phyloP scores from a whole-genome alignment of 2,113 vertebrate genomes.

The Cromileptes altivelis region DNA sequence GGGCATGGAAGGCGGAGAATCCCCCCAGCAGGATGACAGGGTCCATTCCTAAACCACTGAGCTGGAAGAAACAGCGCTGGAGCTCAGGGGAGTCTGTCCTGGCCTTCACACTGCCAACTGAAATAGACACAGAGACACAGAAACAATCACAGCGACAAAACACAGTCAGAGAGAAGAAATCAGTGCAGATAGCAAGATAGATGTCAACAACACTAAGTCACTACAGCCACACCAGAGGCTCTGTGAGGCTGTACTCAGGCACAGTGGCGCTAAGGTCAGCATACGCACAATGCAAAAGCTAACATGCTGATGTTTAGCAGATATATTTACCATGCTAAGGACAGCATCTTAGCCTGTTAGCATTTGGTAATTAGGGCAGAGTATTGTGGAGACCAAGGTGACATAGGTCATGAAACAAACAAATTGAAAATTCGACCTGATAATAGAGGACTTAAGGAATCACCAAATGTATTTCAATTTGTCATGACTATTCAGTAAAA shows the following conservation, averaged over 20 bases:
- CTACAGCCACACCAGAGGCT: no score
- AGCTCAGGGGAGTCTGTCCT: conserved; percentile 69
- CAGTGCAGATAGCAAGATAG: neutral
- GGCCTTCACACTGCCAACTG: conserved; percentile 77
- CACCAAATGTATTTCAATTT: neutral
- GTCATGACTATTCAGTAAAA: neutral
- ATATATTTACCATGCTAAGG: no score
- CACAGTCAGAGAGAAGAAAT: neutral
- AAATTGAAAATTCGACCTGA: no score
- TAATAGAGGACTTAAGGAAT: neutral
- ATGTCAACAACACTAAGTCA: neutral
- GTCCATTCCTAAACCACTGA: conserved; percentile 81
- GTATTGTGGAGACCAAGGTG: no score
- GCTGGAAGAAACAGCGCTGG: conserved; percentile 81
- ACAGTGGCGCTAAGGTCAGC: no score
- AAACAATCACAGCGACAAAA: neutral
- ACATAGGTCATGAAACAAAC: neutral
- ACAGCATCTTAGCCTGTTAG: no score
- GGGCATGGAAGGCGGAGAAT: conserved; percentile 69
- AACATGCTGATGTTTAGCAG: no score
- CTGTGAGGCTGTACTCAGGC: no score
- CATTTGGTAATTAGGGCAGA: no score
- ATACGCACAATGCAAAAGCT: no score
- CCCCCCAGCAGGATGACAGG: conserved; percentile 80
- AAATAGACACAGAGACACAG: conserved; percentile 38